Conservation (phyloP, 2,888 invertebrate species). For the Teleogryllus oceanicus region DNA sequence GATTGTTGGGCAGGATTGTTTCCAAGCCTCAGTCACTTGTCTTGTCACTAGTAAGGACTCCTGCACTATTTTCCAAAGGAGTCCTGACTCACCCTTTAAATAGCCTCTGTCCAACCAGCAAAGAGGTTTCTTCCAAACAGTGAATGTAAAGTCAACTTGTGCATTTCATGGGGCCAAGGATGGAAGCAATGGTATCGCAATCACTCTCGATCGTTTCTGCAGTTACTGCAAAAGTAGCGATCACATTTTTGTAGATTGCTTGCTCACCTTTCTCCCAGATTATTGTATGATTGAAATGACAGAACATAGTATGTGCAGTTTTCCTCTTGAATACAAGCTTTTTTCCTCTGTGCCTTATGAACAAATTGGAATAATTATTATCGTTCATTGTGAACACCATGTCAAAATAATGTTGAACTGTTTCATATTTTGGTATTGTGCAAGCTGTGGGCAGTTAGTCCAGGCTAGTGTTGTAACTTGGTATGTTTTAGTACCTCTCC, state of each 20-base stretch:
- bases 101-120: too few relatives aligned
- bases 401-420: neutral
- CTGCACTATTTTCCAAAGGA: too few relatives aligned
- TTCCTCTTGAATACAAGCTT: conserved; percentile 7
- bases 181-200: neutral
- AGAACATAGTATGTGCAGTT: conserved; percentile 11
- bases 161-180: neutral
- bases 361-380: neutral
- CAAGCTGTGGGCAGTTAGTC: neutral
- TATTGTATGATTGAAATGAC: neutral
- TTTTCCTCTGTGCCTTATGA: conserved; percentile 10
- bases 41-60: too few relatives aligned
- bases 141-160: too few relatives aligned
- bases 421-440: neutral
- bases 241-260: neutral
- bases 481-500: too few relatives aligned
- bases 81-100: too few relatives aligned
- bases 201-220: neutral
- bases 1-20: too few relatives aligned
- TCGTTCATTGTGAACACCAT: conserved; percentile 1
- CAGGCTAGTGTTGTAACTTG: too few relatives aligned
- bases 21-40: too few relatives aligned
- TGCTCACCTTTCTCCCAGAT: neutral
- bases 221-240: neutral
- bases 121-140: too few relatives aligned